Conservation (phyloP, 2,888 invertebrate genomes). For the Calliphora vomitoria region DNA sequence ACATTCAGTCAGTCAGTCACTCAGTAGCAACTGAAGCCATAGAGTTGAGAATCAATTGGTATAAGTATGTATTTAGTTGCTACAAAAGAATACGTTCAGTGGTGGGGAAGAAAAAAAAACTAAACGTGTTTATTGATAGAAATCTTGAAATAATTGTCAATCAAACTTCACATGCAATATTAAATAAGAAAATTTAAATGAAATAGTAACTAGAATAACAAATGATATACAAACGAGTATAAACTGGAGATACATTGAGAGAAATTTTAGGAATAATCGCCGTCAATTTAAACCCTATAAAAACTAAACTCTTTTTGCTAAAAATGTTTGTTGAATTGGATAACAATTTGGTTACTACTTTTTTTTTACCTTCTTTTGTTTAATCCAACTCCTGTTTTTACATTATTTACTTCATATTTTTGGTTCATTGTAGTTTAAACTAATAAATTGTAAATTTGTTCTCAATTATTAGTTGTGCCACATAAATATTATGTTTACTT, state of each 20-base stretch:
- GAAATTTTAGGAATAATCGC: not conserved
- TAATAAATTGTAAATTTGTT: not conserved
- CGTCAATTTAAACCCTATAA: no score
- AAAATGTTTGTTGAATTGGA: not conserved
- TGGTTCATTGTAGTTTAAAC: no score
- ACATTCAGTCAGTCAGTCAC: not conserved
- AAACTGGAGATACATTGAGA: slow-evolving; percentile 13
- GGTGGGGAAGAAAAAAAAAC: slow-evolving; percentile 1
- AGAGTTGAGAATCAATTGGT: slow-evolving; percentile 2
- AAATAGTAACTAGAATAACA: slow-evolving; percentile 47
- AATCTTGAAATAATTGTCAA: slow-evolving; percentile 77
- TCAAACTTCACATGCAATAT: slow-evolving; percentile 75
- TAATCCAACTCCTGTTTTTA: no score
- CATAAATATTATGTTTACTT: no score
- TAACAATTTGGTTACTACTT: no score
- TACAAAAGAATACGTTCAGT: slow-evolving; percentile 19
- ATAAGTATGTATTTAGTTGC: not conserved
- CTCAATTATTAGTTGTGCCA: not conserved
- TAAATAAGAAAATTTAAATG: slow-evolving; percentile 56
- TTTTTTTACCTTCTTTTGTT: no score
- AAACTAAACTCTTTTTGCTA: no score
- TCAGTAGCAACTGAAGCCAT: not conserved
- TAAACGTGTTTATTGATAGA: slow-evolving; percentile 75
- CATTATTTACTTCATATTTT: no score
- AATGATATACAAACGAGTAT: slow-evolving; percentile 40